Conservation (phyloP, 2,797 vertebrate species). For the Harpagifer antarcticus region DNA sequence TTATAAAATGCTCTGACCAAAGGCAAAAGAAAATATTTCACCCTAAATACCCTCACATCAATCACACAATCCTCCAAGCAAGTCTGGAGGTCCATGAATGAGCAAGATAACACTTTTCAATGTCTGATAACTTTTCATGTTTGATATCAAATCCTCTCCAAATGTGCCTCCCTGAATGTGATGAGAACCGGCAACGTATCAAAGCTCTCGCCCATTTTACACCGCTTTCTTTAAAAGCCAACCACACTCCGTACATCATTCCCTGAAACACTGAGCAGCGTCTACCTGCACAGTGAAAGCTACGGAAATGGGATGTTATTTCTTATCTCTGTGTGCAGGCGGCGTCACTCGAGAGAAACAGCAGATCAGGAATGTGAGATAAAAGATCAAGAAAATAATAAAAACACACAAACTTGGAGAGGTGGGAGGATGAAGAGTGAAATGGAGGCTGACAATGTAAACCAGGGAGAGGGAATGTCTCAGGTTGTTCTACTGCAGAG, state of each 20-base stretch:
- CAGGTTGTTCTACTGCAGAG: slow-evolving; percentile 55
- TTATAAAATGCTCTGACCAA: slow-evolving; percentile 44
- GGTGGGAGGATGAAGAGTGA: slow-evolving; percentile 51
- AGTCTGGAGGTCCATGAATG: slow-evolving; percentile 32
- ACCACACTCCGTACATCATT: slow-evolving; percentile 32
- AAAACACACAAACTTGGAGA: slow-evolving; percentile 27
- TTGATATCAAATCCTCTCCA: slow-evolving; percentile 45
- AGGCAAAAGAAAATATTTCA: slow-evolving; percentile 35
- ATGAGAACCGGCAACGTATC: slow-evolving; percentile 47
- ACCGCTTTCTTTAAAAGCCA: slow-evolving; percentile 19
- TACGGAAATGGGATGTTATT: slow-evolving; percentile 30
- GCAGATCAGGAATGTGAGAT: slow-evolving; percentile 47
- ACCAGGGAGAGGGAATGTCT: slow-evolving; percentile 37
- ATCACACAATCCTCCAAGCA: slow-evolving; percentile 31
- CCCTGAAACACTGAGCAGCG: slow-evolving; percentile 17
- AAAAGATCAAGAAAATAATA: slow-evolving; percentile 12
- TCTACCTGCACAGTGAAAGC: slow-evolving; percentile 13
- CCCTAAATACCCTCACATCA: slow-evolving; percentile 36
- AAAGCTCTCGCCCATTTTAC: slow-evolving; percentile 46
- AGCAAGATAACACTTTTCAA: slow-evolving; percentile 29
- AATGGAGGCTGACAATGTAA: slow-evolving; percentile 64
- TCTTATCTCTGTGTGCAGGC: slow-evolving; percentile 38
- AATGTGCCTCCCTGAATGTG: slow-evolving; percentile 32
- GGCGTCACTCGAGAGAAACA: slow-evolving; percentile 29
- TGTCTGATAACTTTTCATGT: slow-evolving; percentile 40